phyloP scores from a whole-genome alignment of 2,113 vertebrate species.

The Sinocyclocheilus rhinocerous region DNA sequence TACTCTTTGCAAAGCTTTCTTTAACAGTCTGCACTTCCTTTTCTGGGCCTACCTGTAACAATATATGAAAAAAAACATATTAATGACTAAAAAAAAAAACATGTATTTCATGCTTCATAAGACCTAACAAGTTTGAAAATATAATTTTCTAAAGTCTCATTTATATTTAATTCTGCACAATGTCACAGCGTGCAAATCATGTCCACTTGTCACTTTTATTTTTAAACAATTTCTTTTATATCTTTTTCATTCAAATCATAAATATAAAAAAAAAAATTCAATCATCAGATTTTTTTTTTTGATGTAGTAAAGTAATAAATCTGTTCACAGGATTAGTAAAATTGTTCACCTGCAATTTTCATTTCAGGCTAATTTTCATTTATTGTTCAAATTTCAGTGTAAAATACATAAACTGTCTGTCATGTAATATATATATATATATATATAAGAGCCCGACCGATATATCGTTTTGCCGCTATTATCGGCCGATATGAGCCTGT shows the following conservation, averaged over 20 bases:
- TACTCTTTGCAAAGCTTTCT: conserved; percentile 78
- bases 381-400: too few relatives aligned
- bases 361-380: too few relatives aligned
- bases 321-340: background rate
- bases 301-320: background rate
- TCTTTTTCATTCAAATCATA: background rate
- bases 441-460: too few relatives aligned
- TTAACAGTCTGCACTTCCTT: conserved; percentile 79
- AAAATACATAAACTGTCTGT: too few relatives aligned
- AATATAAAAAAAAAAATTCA: background rate
- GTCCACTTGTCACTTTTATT: background rate
- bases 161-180: background rate
- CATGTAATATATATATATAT: too few relatives aligned
- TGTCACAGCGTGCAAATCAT: background rate
- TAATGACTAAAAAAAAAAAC: background rate
- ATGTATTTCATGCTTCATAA: background rate
- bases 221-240: background rate
- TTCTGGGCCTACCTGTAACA: conserved; percentile 84
- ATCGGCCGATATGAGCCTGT: too few relatives aligned
- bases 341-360: background rate
- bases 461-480: too few relatives aligned
- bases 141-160: background rate
- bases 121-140: background rate
- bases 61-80: conserved; percentile 23
- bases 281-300: too few relatives aligned